phyloP scores from a whole-genome alignment of 2,113 vertebrate species.

The Gopherus evgoodei region DNA sequence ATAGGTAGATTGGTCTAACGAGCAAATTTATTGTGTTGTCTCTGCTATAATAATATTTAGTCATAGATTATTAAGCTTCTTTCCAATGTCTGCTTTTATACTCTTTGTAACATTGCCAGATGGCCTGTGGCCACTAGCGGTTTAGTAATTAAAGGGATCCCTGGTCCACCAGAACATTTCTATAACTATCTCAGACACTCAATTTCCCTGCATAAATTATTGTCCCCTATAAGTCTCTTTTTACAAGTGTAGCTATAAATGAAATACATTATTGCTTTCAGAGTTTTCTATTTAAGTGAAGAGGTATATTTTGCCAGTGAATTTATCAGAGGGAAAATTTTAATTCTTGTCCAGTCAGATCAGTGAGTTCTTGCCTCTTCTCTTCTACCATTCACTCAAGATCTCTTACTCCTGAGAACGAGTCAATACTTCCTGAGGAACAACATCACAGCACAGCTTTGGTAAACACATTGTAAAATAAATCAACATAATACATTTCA shows the following conservation, averaged over 20 bases:
- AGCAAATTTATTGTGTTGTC: background rate
- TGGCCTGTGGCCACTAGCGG: background rate
- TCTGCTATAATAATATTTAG: background rate
- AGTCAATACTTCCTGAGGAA: background rate
- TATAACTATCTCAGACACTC: background rate
- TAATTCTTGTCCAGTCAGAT: constrained; percentile 29
- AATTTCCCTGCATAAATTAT: background rate
- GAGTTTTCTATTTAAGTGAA: background rate
- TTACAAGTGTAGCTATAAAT: background rate
- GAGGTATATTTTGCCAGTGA: constrained; percentile 23
- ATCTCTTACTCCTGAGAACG: background rate
- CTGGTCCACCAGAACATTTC: background rate
- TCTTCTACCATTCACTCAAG: background rate
- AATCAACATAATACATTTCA: background rate
- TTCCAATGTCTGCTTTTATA: background rate
- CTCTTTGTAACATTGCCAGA: background rate
- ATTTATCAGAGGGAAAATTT: constrained; percentile 4
- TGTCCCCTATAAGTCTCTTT: background rate
- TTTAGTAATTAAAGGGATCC: background rate
- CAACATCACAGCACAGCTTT: background rate
- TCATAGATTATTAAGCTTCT: background rate
- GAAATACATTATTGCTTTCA: background rate
- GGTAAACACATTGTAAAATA: background rate
- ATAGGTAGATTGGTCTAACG: background rate
- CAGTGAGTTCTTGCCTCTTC: constrained; percentile 27